Conservation (phyloP, 2,888 invertebrate species). For the Caenorhabditis imperialis region DNA sequence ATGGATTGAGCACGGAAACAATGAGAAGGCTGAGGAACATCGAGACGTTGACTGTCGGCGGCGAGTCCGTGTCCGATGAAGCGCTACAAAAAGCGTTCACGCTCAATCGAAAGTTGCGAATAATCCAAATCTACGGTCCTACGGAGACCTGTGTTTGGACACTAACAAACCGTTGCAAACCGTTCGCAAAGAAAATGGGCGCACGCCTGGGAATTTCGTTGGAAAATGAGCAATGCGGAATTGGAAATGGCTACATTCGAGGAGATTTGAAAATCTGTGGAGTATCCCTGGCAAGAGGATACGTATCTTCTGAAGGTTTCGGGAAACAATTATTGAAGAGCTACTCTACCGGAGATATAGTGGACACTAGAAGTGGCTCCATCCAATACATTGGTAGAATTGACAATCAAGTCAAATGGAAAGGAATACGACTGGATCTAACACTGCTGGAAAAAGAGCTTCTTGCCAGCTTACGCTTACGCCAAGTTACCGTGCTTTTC, state of each 20-base stretch:
- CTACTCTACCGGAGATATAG: constrained; percentile 61
- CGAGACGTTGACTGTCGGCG: constrained; percentile 69
- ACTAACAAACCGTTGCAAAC: constrained; percentile 54
- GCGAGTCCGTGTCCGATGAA: constrained; percentile 66
- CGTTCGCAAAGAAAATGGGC: constrained; percentile 34
- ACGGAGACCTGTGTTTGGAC: constrained; percentile 74
- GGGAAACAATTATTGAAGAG: constrained; percentile 9
- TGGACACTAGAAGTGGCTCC: constrained; percentile 13
- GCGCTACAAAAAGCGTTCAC: constrained; percentile 7
- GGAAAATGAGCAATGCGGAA: constrained; percentile 42
- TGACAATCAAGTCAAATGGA: constrained; percentile 68
- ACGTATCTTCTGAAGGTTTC: constrained; percentile 16
- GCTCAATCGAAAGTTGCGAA: not conserved
- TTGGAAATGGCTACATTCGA: constrained; percentile 6
- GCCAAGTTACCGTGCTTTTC: constrained; percentile 36
- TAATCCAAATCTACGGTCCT: constrained; percentile 74
- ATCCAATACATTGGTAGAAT: constrained; percentile 60
- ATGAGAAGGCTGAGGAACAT: constrained; percentile 52
- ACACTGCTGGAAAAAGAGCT: constrained; percentile 50
- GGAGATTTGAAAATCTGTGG: constrained; percentile 57
- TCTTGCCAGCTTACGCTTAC: constrained; percentile 22
- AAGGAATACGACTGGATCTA: constrained; percentile 59
- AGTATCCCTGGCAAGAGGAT: constrained; percentile 56
- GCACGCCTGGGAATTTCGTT: constrained; percentile 59
- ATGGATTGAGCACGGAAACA: constrained; percentile 54